Evolutionary conservation across 2,888 invertebrate genomes (phyloP).

Genomic region (Diabrotica balteata): DNA sequence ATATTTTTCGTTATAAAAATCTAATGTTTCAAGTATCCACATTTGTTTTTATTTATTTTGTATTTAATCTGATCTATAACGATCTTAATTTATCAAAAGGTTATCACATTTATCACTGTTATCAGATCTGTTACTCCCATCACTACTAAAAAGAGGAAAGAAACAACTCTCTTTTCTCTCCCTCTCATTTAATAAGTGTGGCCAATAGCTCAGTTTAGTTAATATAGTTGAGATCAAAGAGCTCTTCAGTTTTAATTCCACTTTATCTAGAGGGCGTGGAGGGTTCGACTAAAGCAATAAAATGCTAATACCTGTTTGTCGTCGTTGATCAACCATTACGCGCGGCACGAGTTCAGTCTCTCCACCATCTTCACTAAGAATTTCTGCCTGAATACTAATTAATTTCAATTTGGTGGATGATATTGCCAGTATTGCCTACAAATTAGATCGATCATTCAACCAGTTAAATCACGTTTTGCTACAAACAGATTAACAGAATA

Average conservation of each 20-base stretch:
- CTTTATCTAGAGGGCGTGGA: conserved; percentile 64
- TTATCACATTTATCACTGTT: no score
- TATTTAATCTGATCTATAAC: no score
- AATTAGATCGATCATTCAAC: conserved; percentile 24
- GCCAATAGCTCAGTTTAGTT: conserved; percentile 60
- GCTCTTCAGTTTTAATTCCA: conserved; percentile 66
- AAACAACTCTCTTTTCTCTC: conserved; percentile 44
- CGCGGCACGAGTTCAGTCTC: conserved; percentile 48
- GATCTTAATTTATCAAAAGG: no score
- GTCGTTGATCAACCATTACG: conserved; percentile 67
- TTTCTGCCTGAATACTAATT: conserved; percentile 44
- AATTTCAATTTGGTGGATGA: conserved; percentile 34
- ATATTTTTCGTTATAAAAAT: no score
- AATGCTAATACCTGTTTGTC: conserved; percentile 76
- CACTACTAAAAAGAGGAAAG: conserved; percentile 47
- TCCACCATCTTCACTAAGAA: conserved; percentile 37
- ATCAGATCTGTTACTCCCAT: conserved; percentile 1
- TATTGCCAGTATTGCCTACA: conserved; percentile 20
- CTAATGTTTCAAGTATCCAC: no score
- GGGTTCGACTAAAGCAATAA: conserved; percentile 67
- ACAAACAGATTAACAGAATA: no score
- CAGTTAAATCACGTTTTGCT: conserved; percentile 3
- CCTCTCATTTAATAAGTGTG: conserved; percentile 60
- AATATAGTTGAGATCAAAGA: conserved; percentile 64
- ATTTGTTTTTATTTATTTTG: no score